Evolutionary conservation across 30 jellyfish, hydroid and myxozoan species (phyloP).

Genomic region (Turritopsis dohrnii): DNA sequence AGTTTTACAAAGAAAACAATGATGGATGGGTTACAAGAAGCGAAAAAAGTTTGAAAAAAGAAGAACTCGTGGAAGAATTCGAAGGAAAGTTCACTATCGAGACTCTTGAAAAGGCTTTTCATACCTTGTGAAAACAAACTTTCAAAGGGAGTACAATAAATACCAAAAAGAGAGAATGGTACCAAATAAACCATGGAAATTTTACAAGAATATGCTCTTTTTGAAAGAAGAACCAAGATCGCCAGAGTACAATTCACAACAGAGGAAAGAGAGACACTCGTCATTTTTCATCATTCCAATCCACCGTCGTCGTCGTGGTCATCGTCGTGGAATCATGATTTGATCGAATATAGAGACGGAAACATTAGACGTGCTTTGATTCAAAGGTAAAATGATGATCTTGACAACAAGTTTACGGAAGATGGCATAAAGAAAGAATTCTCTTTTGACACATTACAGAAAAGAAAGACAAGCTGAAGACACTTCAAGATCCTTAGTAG

Average conservation of each 20-base stretch:
- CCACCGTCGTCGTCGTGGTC: background rate
- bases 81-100: background rate
- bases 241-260: background rate
- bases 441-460: slow-evolving; percentile 7
- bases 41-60: background rate
- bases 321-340: no score
- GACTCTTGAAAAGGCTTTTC: slow-evolving; percentile 3
- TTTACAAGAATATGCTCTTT: background rate
- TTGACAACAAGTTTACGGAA: background rate
- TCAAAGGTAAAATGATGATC: background rate
- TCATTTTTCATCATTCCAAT: background rate
- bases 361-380: slow-evolving; percentile 12
- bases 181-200: background rate
- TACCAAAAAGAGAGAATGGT: background rate
- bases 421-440: background rate
- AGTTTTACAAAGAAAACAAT: background rate
- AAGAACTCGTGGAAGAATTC: background rate
- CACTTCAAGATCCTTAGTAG: background rate
- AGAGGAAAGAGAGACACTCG: background rate
- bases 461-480: slow-evolving; percentile 5
- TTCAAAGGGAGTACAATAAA: background rate
- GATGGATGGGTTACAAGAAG: background rate
- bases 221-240: slow-evolving; percentile 11
- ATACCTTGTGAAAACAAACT: background rate
- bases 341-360: slow-evolving; percentile 18